These are phyloP conservation scores for Cichlasoma orientale DNA, from an alignment of 2,797 vertebrate genomes.

Conservation along the genomic window DNA sequence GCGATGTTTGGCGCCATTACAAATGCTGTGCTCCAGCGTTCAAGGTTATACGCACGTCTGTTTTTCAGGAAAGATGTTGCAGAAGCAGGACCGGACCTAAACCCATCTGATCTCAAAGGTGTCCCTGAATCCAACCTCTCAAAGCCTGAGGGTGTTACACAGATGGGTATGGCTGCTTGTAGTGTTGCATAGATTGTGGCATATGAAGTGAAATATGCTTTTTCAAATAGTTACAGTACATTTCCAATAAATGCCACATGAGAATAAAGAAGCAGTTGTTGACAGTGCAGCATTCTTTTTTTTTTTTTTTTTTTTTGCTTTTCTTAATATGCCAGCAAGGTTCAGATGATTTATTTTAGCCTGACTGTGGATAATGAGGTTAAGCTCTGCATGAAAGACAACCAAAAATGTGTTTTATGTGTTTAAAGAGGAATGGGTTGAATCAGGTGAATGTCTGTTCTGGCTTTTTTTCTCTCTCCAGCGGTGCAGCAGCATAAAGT, in stretches of 20 bases:
- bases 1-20: too few relatives aligned
- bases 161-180: slow-evolving; percentile 34
- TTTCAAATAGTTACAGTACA: not conserved
- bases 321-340: not conserved
- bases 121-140: not conserved
- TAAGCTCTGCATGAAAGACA: not conserved
- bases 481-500: not conserved
- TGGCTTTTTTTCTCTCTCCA: not conserved
- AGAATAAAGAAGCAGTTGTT: not conserved
- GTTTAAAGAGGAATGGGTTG: not conserved
- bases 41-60: not conserved
- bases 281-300: not conserved
- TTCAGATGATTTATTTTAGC: not conserved
- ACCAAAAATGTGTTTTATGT: not conserved
- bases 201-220: not conserved
- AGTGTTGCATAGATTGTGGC: not conserved
- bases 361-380: not conserved
- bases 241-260: not conserved
- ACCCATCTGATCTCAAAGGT: not conserved
- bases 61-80: slow-evolving; percentile 43
- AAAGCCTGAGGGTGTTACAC: slow-evolving; percentile 7
- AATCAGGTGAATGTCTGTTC: not conserved
- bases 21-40: too few relatives aligned
- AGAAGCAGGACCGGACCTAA: not conserved
- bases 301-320: not conserved